Conservation (phyloP, 2,888 invertebrate genomes). For the Troides oblongomaculatus region DNA sequence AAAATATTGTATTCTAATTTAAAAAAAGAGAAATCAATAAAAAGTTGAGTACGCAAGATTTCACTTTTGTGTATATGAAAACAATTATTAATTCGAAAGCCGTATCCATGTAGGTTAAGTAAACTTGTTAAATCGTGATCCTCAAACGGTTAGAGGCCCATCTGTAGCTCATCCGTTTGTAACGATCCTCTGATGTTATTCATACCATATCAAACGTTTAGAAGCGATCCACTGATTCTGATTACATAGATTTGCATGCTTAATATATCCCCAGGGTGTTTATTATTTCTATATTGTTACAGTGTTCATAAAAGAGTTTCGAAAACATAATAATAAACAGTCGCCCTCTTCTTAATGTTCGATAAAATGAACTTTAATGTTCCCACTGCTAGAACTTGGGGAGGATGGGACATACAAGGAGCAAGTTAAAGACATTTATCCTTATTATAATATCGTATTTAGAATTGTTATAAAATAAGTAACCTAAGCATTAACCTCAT, state of each 20-base stretch:
- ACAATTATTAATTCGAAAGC: constrained; percentile 33
- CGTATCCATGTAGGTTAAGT: constrained; percentile 49
- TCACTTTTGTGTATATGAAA: no score
- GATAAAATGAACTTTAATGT: no score
- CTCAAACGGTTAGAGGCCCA: constrained; percentile 42
- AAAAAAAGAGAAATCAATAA: no score
- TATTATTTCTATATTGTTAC: not conserved
- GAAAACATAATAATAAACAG: not conserved
- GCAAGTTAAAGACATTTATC: no score
- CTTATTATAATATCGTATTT: no score
- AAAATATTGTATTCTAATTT: no score
- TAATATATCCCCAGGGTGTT: constrained; percentile 24
- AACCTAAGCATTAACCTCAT: not conserved
- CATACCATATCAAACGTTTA: constrained; percentile 73
- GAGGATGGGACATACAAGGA: no score
- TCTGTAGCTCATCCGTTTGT: constrained; percentile 62
- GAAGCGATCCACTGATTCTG: constrained; percentile 60
- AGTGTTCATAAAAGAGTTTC: not conserved
- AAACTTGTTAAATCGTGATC: constrained; percentile 35
- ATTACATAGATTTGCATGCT: constrained; percentile 48
- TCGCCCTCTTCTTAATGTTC: no score
- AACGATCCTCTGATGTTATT: constrained; percentile 71
- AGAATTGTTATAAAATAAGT: not conserved
- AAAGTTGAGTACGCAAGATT: no score
- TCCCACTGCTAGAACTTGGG: no score